These are phyloP conservation scores for Phlogophora meticulosa DNA, from an alignment of 2,888 invertebrate genomes.

Conservation along the genomic window DNA sequence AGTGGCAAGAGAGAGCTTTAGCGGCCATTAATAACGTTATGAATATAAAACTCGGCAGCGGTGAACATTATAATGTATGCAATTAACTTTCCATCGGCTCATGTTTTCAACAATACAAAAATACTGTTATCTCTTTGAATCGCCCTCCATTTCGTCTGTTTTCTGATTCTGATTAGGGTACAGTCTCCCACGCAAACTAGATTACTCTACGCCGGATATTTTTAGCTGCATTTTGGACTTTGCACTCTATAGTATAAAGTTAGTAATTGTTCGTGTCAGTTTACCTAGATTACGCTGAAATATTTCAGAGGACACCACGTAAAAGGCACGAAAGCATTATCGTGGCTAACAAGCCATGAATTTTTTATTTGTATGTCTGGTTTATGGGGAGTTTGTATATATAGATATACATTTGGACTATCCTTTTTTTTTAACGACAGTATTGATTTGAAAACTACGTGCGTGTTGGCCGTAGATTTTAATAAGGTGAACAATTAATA, in stretches of 20 bases:
- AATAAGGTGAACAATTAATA: neutral
- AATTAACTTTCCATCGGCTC: conserved; percentile 53
- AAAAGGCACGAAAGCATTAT: conserved; percentile 69
- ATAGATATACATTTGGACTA: conserved; percentile 18
- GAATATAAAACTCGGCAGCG: conserved; percentile 22
- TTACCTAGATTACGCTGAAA: conserved; percentile 47
- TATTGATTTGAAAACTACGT: conserved; percentile 16
- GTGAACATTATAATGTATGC: conserved; percentile 34
- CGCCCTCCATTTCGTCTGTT: conserved; percentile 54
- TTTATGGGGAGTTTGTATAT: conserved; percentile 47
- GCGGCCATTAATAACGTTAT: conserved; percentile 21
- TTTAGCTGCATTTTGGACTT: conserved; percentile 55
- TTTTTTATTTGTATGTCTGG: conserved; percentile 68
- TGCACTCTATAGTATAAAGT: conserved; percentile 52
- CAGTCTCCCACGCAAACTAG: conserved; percentile 59
- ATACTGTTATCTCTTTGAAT: conserved; percentile 50
- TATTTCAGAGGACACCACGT: conserved; percentile 60
- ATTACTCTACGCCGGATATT: conserved; percentile 41
- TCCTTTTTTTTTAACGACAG: no score
- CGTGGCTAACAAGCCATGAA: conserved; percentile 72
- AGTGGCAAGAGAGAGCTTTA: conserved; percentile 23
- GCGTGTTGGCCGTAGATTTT: conserved; percentile 5
- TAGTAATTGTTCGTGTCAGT: conserved; percentile 41
- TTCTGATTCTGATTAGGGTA: conserved; percentile 60
- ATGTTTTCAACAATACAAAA: conserved; percentile 54